These are phyloP conservation scores for Sebastolobus alascanus DNA, from an alignment of 2,797 vertebrate species.

Conservation along the genomic window DNA sequence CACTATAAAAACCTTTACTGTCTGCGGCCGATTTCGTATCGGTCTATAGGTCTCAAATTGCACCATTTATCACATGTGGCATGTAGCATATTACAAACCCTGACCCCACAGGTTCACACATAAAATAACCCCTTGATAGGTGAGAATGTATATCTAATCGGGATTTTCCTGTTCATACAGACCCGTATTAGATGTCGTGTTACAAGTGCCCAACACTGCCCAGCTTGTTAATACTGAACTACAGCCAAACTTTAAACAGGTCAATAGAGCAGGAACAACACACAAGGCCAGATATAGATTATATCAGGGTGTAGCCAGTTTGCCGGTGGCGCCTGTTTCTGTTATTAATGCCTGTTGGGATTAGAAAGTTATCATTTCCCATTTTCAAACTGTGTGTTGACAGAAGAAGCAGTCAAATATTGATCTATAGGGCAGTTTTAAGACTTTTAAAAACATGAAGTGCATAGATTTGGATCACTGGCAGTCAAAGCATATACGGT, in stretches of 20 bases:
- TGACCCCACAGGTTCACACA: constrained; percentile 26
- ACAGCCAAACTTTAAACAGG: constrained; percentile 12
- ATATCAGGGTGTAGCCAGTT: constrained; percentile 30
- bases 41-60: constrained; percentile 20
- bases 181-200: background rate
- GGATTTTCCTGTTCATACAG: background rate
- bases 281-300: constrained; percentile 15
- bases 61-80: constrained; percentile 30
- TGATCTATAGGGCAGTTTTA: background rate
- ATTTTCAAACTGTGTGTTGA: constrained; percentile 14
- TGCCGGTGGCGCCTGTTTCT: background rate
- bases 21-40: constrained; percentile 38
- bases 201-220: background rate
- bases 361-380: constrained; percentile 30
- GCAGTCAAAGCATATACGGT: constrained; percentile 3
- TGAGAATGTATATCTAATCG: background rate
- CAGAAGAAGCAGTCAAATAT: constrained; percentile 14
- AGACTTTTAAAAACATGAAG: constrained; percentile 16
- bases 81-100: constrained; percentile 30
- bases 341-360: constrained; percentile 5
- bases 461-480: constrained; percentile 3
- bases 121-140: constrained; percentile 1
- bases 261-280: constrained; percentile 12
- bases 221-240: constrained; percentile 6
- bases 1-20: constrained; percentile 18